phyloP scores from a whole-genome alignment of 1,140 invertebrate genomes.

The Pseudobourletiella spinata region DNA sequence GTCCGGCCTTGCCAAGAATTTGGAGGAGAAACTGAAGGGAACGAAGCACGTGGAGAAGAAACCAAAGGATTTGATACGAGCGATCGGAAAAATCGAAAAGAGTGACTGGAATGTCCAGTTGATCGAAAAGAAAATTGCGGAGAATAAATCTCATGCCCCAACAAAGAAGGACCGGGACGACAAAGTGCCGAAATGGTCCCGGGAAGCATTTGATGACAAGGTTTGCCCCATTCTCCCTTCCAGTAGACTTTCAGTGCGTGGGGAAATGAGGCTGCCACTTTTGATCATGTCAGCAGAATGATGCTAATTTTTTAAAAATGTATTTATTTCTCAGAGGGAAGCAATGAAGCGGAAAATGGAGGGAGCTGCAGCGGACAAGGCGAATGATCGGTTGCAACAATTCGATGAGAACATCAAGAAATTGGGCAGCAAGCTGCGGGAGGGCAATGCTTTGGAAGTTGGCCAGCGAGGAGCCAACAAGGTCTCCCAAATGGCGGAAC shows the following conservation, averaged over 20 bases:
- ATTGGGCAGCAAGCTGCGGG: constrained; percentile 68
- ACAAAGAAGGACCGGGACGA: constrained; percentile 58
- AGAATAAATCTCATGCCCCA: constrained; percentile 54
- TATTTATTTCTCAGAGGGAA: constrained; percentile 54
- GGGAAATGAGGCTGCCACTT: neutral
- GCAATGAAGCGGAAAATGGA: constrained; percentile 68
- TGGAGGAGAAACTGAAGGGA: constrained; percentile 57
- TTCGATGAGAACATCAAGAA: constrained; percentile 72
- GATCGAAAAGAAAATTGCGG: constrained; percentile 80
- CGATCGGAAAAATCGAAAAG: constrained; percentile 80
- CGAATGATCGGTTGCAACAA: constrained; percentile 15
- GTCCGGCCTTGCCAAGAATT: constrained; percentile 57
- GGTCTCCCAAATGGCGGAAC: constrained; percentile 76
- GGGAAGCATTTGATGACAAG: constrained; percentile 57
- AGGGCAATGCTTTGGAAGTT: constrained; percentile 58
- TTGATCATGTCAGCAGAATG: neutral
- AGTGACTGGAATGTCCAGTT: constrained; percentile 87
- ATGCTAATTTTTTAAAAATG: neutral
- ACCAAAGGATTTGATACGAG: constrained; percentile 72
- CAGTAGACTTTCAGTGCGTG: no score
- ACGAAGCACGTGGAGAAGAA: constrained; percentile 55
- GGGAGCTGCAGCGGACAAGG: constrained; percentile 39
- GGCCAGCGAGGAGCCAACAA: constrained; percentile 65
- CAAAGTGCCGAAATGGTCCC: constrained; percentile 81
- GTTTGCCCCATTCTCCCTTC: no score